Evolutionary conservation across 2,888 invertebrate species (phyloP).

Genomic region (Temnothorax unifasciatus): DNA sequence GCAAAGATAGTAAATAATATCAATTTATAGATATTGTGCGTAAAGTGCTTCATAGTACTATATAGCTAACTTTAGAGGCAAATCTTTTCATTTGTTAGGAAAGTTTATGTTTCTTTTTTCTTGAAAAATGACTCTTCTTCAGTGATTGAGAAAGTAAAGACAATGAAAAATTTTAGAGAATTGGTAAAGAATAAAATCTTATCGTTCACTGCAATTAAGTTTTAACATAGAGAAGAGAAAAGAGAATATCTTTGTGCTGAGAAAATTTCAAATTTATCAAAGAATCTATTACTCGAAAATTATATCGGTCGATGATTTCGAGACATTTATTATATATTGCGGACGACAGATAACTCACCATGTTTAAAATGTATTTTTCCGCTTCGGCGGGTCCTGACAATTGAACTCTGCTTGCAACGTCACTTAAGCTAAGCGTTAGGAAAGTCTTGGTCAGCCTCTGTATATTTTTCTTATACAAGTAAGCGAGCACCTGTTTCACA

Average conservation of each 20-base stretch:
- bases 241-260: neutral
- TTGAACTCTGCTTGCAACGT: slow-evolving; percentile 96
- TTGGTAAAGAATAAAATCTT: neutral
- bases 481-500: slow-evolving; percentile 94
- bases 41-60: neutral
- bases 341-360: slow-evolving; percentile 89
- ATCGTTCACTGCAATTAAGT: neutral
- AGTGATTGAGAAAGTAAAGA: neutral
- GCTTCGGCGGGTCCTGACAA: slow-evolving; percentile 95
- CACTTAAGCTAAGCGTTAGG: slow-evolving; percentile 94
- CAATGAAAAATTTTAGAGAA: neutral
- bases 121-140: neutral
- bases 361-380: slow-evolving; percentile 96
- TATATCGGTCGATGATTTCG: neutral
- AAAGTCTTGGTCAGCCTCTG: slow-evolving; percentile 98
- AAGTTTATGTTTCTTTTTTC: too few species aligned
- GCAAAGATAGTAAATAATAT: neutral
- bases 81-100: too few species aligned
- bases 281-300: neutral
- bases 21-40: neutral
- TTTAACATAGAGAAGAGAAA: neutral
- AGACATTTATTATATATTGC: neutral
- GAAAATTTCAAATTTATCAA: neutral
- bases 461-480: slow-evolving; percentile 98
- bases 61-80: too few species aligned